Base-by-base conservation (phyloP, 2,888 invertebrate species). In the Aporophyla nigra region DNA sequence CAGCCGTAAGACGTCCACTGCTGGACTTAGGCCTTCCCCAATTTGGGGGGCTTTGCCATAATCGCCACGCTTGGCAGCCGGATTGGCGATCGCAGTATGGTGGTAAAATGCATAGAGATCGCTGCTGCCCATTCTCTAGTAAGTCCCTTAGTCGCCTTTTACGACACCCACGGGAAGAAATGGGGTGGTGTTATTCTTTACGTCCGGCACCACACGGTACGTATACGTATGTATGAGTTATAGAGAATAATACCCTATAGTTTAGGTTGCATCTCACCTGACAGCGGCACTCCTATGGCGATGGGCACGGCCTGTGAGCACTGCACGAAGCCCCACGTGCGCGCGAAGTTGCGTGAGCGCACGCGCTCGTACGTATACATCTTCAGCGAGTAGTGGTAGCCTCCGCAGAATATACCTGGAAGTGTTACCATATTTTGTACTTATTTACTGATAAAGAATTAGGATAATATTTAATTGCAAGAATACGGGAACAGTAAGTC, bases 361-460 rank as follows among this genome's bases (percentile, higher is more conserved):
- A 99, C 98, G 79, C 98, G 97, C 94, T 99, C 99, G 92, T 98
- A 98, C 0, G 98, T 98, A 95, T 98, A 99, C 98, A 99, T 98
- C 95, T 99, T 99, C 82, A 99, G 96, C 67, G 98, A 98, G 93
- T 99, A 99, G 93, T 98, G 98, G 95, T 98, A 99, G 9, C 98
- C 99, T 63, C 99, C 99, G 92, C 98, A 98, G 93, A 98, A 98
- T 89, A 99, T 98, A 67, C 98, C 98, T 98, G 92, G 5, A 93
- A 92, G n/a, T 33, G 43, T 46, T 7, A 56, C 14, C 27, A 62
- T 33, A 12, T 58, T 43, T 69, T 40, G 5, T 66, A 49, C 12
- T 33, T 40, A 61, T 5, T 16, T 2, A 33, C 14, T 24, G 24
- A 21, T 27, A 51, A 51, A 65, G 14, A 27, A 14, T 49, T 16